phyloP scores from a whole-genome alignment of 2,888 invertebrate species.

The Drosophila melanocephala region DNA sequence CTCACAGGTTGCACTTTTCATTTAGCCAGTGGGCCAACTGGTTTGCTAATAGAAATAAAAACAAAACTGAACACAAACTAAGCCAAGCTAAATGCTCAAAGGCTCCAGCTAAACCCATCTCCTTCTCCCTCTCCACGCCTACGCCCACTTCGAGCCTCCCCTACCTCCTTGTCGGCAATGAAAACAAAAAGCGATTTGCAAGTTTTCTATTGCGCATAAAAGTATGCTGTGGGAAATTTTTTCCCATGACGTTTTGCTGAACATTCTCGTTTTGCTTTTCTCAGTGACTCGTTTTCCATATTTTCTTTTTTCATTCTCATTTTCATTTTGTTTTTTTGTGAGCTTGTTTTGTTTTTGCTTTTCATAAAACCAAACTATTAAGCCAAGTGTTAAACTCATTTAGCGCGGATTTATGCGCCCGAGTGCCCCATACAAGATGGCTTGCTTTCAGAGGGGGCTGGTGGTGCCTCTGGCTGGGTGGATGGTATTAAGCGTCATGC shows the following conservation, averaged over 20 bases:
- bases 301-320: slow-evolving; percentile 21
- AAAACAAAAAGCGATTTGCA: slow-evolving; percentile 80
- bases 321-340: slow-evolving; percentile 13
- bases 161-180: slow-evolving; percentile 59
- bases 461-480: not conserved
- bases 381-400: slow-evolving; percentile 80
- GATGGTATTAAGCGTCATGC: slow-evolving; percentile 43
- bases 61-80: slow-evolving; percentile 75
- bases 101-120: slow-evolving; percentile 46
- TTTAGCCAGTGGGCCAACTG: slow-evolving; percentile 68
- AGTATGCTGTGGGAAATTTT: slow-evolving; percentile 76
- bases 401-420: slow-evolving; percentile 81
- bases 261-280: slow-evolving; percentile 60
- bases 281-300: slow-evolving; percentile 44
- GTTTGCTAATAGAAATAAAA: slow-evolving; percentile 79
- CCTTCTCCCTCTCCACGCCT: not conserved
- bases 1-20: slow-evolving; percentile 58
- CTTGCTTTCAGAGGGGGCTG: slow-evolving; percentile 6
- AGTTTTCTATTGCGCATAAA: slow-evolving; percentile 80
- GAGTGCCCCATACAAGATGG: slow-evolving; percentile 71
- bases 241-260: slow-evolving; percentile 61
- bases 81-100: slow-evolving; percentile 78
- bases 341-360: slow-evolving; percentile 60
- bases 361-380: slow-evolving; percentile 81
- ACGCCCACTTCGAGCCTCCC: not conserved